phyloP scores from a whole-genome alignment of 2,888 invertebrate species.

The Pterostichus madidus region DNA sequence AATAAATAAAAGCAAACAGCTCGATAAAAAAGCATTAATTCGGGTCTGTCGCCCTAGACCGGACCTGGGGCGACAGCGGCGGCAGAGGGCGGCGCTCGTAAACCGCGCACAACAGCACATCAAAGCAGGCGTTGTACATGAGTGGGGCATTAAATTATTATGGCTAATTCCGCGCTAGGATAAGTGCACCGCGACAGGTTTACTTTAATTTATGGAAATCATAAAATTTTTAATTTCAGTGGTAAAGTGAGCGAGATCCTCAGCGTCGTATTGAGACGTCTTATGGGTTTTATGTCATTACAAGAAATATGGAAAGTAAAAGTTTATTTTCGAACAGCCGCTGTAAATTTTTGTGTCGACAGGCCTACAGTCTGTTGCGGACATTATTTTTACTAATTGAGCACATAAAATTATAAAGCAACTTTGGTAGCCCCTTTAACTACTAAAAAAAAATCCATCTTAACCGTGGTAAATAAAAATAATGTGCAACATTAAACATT shows the following conservation, averaged over 20 bases:
- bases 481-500: not conserved
- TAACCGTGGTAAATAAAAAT: not conserved
- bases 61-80: slow-evolving; percentile 29
- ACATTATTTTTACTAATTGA: slow-evolving; percentile 44
- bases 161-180: slow-evolving; percentile 60
- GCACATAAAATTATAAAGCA: not conserved
- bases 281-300: slow-evolving; percentile 21
- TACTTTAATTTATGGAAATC: slow-evolving; percentile 65
- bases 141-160: slow-evolving; percentile 65
- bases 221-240: slow-evolving; percentile 63
- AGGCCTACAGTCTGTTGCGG: not conserved
- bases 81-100: slow-evolving; percentile 41
- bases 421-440: not conserved
- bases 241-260: slow-evolving; percentile 24
- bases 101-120: slow-evolving; percentile 60
- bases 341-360: slow-evolving; percentile 32
- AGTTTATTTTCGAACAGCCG: slow-evolving; percentile 17
- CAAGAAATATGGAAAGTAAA: slow-evolving; percentile 47
- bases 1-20: slow-evolving; percentile 48
- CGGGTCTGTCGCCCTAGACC: slow-evolving; percentile 45
- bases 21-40: slow-evolving; percentile 54
- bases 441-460: not conserved
- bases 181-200: slow-evolving; percentile 60
- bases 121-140: slow-evolving; percentile 51
- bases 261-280: not conserved